Percentiles rank a stretch among this genome's conserved stretches.
These are phyloP conservation scores for Plodia interpunctella DNA, from an alignment of 1,140 invertebrate species.

Conservation along the genomic window DNA sequence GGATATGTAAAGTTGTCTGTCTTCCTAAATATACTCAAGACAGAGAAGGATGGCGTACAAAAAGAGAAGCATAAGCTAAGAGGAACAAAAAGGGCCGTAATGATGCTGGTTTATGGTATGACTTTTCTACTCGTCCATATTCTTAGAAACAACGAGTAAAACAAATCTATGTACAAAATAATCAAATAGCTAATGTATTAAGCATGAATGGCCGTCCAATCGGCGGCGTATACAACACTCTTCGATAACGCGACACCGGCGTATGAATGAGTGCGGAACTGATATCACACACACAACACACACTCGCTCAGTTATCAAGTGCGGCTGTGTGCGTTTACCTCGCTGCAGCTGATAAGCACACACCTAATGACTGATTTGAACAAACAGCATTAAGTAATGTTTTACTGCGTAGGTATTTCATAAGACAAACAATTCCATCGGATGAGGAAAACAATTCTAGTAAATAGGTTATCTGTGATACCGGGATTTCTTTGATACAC, in stretches of 20 bases:
- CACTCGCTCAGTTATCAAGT: neutral
- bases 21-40: too few species aligned
- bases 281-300: neutral
- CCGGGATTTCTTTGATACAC: too few species aligned
- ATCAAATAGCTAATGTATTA: neutral
- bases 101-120: too few species aligned
- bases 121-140: too few species aligned
- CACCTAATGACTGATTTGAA: conserved; percentile 2
- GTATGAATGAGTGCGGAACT: neutral
- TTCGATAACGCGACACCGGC: neutral
- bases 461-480: too few species aligned
- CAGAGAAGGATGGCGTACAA: too few species aligned
- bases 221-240: neutral
- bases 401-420: neutral
- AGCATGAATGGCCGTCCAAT: conserved; percentile 3
- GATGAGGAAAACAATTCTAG: neutral
- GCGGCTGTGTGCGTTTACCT: neutral
- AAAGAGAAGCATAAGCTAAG: too few species aligned
- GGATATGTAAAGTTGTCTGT: too few species aligned
- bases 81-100: too few species aligned
- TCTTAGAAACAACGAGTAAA: too few species aligned
- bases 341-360: neutral
- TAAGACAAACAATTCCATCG: conserved; percentile 2
- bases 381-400: neutral
- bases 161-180: neutral